phyloP scores from a whole-genome alignment of 2,113 vertebrate species.

The Vimba vimba region DNA sequence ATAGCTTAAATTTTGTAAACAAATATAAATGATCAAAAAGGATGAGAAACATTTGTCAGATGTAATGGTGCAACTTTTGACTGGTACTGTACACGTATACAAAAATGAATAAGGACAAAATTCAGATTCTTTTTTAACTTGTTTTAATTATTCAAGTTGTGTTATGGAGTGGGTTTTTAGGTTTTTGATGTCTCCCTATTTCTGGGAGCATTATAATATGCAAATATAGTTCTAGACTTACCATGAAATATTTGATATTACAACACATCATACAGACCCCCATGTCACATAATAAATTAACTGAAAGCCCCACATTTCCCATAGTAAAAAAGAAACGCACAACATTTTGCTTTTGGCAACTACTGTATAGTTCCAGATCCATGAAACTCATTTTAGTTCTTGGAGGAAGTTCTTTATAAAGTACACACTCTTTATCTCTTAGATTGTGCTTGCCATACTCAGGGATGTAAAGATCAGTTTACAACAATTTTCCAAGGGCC shows the following conservation, averaged over 20 bases:
- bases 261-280: slow-evolving; percentile 29
- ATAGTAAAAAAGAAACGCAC: slow-evolving; percentile 4
- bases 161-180: slow-evolving; percentile 17
- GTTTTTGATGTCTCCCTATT: slow-evolving; percentile 8
- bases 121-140: not conserved
- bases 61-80: not conserved
- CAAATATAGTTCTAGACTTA: slow-evolving; percentile 13
- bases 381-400: not conserved
- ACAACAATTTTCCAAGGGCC: not conserved
- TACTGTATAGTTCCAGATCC: not conserved
- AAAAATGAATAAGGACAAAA: not conserved
- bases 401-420: not conserved
- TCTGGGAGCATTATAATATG: slow-evolving; percentile 34
- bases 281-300: slow-evolving; percentile 1
- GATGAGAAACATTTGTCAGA: not conserved
- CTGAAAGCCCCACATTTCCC: not conserved
- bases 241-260: slow-evolving; percentile 30
- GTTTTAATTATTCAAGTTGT: slow-evolving; percentile 47
- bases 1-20: too few species aligned
- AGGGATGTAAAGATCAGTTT: not conserved
- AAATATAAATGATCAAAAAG: not conserved
- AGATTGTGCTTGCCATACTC: not conserved
- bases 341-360: slow-evolving; percentile 12
- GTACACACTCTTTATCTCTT: not conserved
- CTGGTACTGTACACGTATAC: not conserved